Base-by-base conservation (phyloP, 2,888 invertebrate species). In the Tipula helvola region DNA sequence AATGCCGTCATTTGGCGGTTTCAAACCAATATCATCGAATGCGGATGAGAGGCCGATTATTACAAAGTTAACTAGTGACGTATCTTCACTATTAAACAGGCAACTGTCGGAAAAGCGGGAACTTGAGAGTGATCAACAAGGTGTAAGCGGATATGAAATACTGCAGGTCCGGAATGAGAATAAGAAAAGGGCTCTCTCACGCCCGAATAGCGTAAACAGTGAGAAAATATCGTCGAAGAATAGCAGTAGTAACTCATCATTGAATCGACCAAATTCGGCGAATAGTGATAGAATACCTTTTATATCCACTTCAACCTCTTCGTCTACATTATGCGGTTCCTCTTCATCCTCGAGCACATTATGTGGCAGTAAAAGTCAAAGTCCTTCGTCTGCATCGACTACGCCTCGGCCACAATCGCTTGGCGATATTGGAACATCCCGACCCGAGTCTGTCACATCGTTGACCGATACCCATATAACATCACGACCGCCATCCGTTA, bases 201-300 rank as follows among this genome's bases (percentile, higher is more conserved):
- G 91, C 16, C 91, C 91, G 4, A 91, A 90, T 88, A 91, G 91
- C 0, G 91, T 90, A 10, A 91, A 91, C 87, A 90, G 90, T 87
- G 91, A 90, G 42, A 89, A 89, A 88, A 89, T 89, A 85, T 88
- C 88, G n/a, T 88, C 88, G 47, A 87, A 88, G 39, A 88, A 87
- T 86, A 88, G 41, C 7, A 44, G 52, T 44, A 87, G 88, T 71
- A 71, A 71, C 28, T 71, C 71, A 10, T 87, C 86, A 39, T 84
- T 87, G 1, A 88, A 87, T 85, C 88, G 90, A 41, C 90, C 90
- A 3, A 89, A 89, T 87, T 90, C 90, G 7, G 90, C 89, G 3
- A 90, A 89, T 87, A 89, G 89, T 41, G 89, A 89, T 86, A 88
- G 87, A 18, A 87, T 88, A 83, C 88, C 87, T 84, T 87, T 87